Percentiles rank a stretch among this genome's conserved stretches.
These are phyloP conservation scores for Strigamia maritima DNA, from an alignment of 2,888 invertebrate genomes.

Conservation along the genomic window DNA sequence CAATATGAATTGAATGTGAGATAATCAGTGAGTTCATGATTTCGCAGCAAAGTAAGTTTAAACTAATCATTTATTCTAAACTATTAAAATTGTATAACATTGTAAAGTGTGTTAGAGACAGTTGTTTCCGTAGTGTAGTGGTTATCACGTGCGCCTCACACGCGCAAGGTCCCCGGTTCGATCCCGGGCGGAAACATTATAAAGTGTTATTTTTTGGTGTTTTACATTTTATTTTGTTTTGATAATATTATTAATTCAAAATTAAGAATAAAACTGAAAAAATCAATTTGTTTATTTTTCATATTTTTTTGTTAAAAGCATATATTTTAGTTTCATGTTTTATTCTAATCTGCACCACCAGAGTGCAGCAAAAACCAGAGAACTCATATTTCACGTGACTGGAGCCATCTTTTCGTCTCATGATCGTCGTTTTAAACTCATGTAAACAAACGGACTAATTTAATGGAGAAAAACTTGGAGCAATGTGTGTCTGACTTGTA, in stretches of 20 bases:
- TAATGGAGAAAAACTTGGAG: conserved; percentile 8
- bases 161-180: conserved; percentile 27
- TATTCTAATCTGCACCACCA: background rate
- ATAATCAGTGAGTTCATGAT: too few relatives aligned
- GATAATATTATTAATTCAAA: background rate
- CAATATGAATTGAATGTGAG: too few relatives aligned
- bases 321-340: background rate
- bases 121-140: conserved; percentile 17
- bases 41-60: too few relatives aligned
- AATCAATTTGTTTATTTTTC: background rate
- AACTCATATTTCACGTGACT: background rate
- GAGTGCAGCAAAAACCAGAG: background rate
- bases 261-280: background rate
- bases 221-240: background rate
- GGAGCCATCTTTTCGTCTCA: background rate
- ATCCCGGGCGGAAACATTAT: conserved; percentile 6
- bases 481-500: background rate
- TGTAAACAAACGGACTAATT: background rate
- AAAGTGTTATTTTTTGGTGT: background rate
- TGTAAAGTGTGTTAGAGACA: background rate
- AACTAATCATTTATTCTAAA: too few relatives aligned
- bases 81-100: too few relatives aligned
- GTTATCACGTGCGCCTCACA: conserved; percentile 27
- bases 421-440: background rate
- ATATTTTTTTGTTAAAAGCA: background rate